Percentiles rank a stretch among this genome's conserved stretches.
phyloP scores from a whole-genome alignment of 2,888 invertebrate species.

The Amphiduros pacificus region DNA sequence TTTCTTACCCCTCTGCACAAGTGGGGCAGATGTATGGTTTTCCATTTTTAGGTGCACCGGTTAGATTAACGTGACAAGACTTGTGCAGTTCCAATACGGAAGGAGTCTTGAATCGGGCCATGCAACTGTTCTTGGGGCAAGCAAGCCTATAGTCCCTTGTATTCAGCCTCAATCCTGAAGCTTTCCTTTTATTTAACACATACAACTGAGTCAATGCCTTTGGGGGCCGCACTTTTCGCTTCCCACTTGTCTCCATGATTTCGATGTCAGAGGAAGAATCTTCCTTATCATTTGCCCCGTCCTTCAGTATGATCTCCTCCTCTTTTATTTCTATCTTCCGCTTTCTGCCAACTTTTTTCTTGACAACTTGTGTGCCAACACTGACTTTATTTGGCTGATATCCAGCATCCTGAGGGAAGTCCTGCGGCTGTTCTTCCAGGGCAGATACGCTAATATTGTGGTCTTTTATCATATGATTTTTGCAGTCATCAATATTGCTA shows the following conservation, averaged over 20 bases:
- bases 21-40: constrained; percentile 2
- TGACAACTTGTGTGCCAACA: constrained; percentile 41
- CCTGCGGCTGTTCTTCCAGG: not conserved
- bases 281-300: not conserved
- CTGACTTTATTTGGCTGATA: constrained; percentile 31
- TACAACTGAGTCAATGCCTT: constrained; percentile 10
- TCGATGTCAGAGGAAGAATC: not conserved
- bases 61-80: constrained; percentile 64
- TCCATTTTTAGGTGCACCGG: constrained; percentile 27
- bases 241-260: not conserved
- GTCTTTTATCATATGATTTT: constrained; percentile 52
- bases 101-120: constrained; percentile 62
- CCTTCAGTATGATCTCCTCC: not conserved
- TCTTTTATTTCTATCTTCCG: constrained; percentile 14
- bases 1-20: no score
- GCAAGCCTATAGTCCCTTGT: not conserved
- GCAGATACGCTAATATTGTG: constrained; percentile 28
- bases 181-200: constrained; percentile 9
- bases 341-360: constrained; percentile 39
- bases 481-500: constrained; percentile 52
- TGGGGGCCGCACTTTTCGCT: constrained; percentile 20
- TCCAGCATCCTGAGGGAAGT: not conserved
- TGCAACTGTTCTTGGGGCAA: constrained; percentile 17
- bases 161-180: not conserved
- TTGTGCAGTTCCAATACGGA: constrained; percentile 70